Percentiles rank a stretch among this genome's conserved stretches.
Conservation (phyloP, 2,797 vertebrate species). For the Catharus ustulatus region DNA sequence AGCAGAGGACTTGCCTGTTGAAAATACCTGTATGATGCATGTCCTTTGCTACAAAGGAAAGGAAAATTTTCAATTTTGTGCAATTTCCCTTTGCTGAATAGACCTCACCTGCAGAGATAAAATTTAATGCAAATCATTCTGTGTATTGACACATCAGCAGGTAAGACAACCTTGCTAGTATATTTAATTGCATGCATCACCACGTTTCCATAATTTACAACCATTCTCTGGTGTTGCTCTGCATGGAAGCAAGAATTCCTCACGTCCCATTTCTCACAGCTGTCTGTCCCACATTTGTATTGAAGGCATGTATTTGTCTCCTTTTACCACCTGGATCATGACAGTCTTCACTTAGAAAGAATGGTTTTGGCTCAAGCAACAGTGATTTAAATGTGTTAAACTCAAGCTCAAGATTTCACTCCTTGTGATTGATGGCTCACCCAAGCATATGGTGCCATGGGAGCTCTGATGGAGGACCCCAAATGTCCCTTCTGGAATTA, state of each 20-base stretch:
- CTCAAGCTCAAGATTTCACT: background rate
- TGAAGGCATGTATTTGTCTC: background rate
- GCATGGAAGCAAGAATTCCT: background rate
- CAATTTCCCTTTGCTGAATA: background rate
- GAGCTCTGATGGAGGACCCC: background rate
- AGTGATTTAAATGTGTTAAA: background rate
- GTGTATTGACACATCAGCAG: background rate
- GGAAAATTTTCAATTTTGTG: background rate
- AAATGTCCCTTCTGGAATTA: background rate
- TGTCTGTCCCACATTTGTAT: background rate
- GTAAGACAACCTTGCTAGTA: background rate
- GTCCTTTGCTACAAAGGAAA: background rate
- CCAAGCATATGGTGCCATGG: accelerated
- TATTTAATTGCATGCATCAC: background rate
- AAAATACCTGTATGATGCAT: background rate
- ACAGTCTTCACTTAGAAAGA: background rate
- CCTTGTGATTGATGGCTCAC: background rate
- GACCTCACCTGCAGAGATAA: background rate
- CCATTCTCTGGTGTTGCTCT: background rate
- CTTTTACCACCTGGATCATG: background rate
- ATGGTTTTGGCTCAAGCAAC: background rate
- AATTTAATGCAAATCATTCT: background rate
- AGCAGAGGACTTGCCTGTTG: background rate
- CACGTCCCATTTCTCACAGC: background rate
- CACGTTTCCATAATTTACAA: background rate